Percentiles rank a stretch among this genome's conserved stretches.
phyloP scores from a whole-genome alignment of 2,797 vertebrate genomes.

The Takifugu ocellatus region DNA sequence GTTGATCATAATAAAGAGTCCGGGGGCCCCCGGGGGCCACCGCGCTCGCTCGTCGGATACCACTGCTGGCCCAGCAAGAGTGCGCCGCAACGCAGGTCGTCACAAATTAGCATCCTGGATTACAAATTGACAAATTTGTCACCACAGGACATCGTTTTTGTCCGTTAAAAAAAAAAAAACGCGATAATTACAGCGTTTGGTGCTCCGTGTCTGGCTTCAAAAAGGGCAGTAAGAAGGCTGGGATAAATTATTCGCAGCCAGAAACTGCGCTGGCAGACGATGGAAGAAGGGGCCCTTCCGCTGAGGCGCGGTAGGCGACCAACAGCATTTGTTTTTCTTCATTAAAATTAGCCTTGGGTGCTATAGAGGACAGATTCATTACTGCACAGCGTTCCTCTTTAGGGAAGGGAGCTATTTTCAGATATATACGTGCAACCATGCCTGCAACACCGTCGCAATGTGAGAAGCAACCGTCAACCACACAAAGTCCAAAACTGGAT shows the following conservation, averaged over 20 bases:
- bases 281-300: slow-evolving; percentile 22
- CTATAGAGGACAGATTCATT: slow-evolving; percentile 59
- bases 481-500: slow-evolving; percentile 20
- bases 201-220: slow-evolving; percentile 17
- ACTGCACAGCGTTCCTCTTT: slow-evolving; percentile 51
- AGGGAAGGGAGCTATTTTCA: slow-evolving; percentile 57
- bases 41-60: slow-evolving; percentile 47
- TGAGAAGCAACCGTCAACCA: slow-evolving; percentile 27
- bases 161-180: slow-evolving; percentile 16
- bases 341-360: slow-evolving; percentile 66
- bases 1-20: slow-evolving; percentile 56
- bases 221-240: slow-evolving; percentile 13
- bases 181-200: slow-evolving; percentile 24
- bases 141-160: slow-evolving; percentile 11
- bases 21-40: slow-evolving; percentile 46
- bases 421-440: slow-evolving; percentile 39
- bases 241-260: slow-evolving; percentile 24
- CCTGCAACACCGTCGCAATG: slow-evolving; percentile 24
- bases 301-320: slow-evolving; percentile 45
- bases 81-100: no score
- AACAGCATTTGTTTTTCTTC: slow-evolving; percentile 62
- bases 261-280: slow-evolving; percentile 24
- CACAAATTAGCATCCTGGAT: no score
- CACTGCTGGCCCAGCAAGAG: slow-evolving; percentile 29
- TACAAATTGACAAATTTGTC: slow-evolving; percentile 15